Evolutionary conservation across 1,140 invertebrate genomes (phyloP), one percentile per base, ranked within the genome.

Genomic region (Euura lappo): DNA sequence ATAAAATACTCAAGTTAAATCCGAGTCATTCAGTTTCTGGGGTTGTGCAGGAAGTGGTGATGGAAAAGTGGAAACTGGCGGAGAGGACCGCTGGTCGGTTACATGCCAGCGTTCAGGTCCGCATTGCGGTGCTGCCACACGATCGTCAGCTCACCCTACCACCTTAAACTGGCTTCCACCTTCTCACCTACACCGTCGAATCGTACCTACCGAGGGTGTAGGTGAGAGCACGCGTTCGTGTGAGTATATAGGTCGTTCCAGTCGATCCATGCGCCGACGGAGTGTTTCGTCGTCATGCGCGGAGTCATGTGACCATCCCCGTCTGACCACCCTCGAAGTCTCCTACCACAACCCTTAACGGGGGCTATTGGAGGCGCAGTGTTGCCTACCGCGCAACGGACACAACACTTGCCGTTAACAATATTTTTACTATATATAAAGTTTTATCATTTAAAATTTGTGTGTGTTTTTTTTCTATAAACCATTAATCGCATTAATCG

Each of bases 301-400:
- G 10, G 51, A n/a, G 51, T 60, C 51, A 60, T n/a, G 51, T 43
- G 60, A 71, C 65, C 51, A 47, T 28, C 28, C 28, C 28, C 28
- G 28, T 28, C 28, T 28, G 28, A 28, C 28, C 67, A 73, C 75
- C 44, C 11, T 44, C 13, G 28, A 70, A 28, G 28, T 28, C 28
- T 28, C 28, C 28, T 28, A 28, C 28, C 67, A 74, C 73, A 77
- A 67, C 74, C 76, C 73, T 67, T 76, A 71, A 47, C 72, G 71
- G 77, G 68, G 69, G 71, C 74, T 78, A 76, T 79, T 77, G 75
- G 75, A 75, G 81, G 78, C 80, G 80, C 84, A 85, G 84, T 84
- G 83, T 86, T 84, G 81, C 80, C 80, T 84, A 80, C 79, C 82
- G 80, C 81, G 81, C 79, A 81, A 79, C 75, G 76, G 84, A 81